phyloP scores from a whole-genome alignment of 2,113 vertebrate genomes.

The Antidorcas marsupialis region DNA sequence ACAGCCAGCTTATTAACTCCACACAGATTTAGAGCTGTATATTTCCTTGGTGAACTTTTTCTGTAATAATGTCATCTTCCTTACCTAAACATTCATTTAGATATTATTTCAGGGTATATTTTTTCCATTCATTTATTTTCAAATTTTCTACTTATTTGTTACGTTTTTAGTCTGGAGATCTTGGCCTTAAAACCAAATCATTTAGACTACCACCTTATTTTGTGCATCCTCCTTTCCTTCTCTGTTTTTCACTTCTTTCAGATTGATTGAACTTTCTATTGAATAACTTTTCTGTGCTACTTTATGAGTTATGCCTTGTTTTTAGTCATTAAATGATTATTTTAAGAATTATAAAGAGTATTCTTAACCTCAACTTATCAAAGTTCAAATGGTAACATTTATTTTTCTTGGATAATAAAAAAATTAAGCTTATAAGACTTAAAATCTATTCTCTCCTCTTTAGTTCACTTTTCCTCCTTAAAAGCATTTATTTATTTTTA shows the following conservation, averaged over 20 bases:
- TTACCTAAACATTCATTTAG: background rate
- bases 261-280: background rate
- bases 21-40: background rate
- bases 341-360: background rate
- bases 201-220: background rate
- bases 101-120: background rate
- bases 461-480: too few species aligned
- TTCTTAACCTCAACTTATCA: background rate
- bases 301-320: background rate
- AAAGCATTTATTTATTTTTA: background rate
- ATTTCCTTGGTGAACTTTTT: background rate
- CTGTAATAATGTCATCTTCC: background rate
- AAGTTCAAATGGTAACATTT: background rate
- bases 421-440: background rate
- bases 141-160: background rate
- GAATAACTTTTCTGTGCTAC: background rate
- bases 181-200: background rate
- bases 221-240: background rate
- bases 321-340: background rate
- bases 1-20: background rate
- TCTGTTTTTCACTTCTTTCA: background rate
- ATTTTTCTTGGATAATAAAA: background rate
- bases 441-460: background rate
- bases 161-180: background rate
- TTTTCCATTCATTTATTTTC: background rate